Base-by-base conservation (phyloP, 2,113 vertebrate species). In the Grammomys dolichurus region DNA sequence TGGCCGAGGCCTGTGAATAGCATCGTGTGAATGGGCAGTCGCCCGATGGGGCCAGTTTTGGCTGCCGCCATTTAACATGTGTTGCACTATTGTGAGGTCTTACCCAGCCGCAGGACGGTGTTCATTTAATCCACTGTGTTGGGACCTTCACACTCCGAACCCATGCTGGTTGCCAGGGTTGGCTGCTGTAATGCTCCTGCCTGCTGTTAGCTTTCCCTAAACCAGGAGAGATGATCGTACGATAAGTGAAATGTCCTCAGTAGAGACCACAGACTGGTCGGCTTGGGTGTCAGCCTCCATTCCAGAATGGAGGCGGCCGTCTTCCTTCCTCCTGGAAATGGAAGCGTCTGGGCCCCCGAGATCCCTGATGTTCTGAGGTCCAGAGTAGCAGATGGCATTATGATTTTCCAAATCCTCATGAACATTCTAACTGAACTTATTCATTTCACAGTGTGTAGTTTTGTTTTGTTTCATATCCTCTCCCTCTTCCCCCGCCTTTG, bases 351-450 rank as follows among this genome's bases (percentile, higher is more conserved):
- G 97, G 31, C 97, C 96, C 92, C 85, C 28, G 91, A 92, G 95
- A 5, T 89, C 96, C 98, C 97, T 98, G 77, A 95, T 95, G 90
- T 93, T 95, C 91, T 75, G 0, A 72, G 91, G 90, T 87, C 95
- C 75, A 0, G 65, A 95, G 87, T 56, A 80, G 4, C 14, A 70
- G 98, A 98, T 98, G 98, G 97, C 96, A 89, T 96, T 97, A 96
- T 96, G 96, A 95, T 98, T 97, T 97, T 97, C 97, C 97, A 98
- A 97, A 97, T 93, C 96, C 97, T 97, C 96, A 96, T 96, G 91
- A 97, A 98, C 97, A 91, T 90, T 97, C 96, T 97, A 95, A 96
- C 97, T 86, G 96, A 97, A 97, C 97, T 97, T 97, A 95, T 94
- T 97, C 97, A 97, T 97, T 97, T 97, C 97, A 97, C 98, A 97